phyloP scores from a whole-genome alignment of 2,113 vertebrate genomes.

The Pandion haliaetus region DNA sequence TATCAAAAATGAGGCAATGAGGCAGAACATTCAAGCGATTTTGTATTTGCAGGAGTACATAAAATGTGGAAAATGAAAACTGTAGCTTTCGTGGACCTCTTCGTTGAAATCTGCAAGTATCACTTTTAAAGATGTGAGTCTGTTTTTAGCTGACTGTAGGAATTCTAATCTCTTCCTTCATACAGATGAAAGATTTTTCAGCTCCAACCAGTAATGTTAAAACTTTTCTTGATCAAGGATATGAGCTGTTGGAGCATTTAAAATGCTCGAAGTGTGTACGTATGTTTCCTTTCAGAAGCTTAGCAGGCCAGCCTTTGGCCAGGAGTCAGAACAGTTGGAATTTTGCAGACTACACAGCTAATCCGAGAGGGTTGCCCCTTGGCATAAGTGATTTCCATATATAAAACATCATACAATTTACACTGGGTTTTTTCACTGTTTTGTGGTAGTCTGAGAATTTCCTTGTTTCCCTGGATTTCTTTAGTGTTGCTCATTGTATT shows the following conservation, averaged over 20 bases:
- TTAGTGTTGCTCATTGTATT: not conserved
- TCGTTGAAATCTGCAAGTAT: not conserved
- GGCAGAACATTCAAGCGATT: not conserved
- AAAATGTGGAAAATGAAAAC: not conserved
- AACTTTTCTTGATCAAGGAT: slow-evolving; percentile 16
- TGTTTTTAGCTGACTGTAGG: not conserved
- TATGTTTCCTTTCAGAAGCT: slow-evolving; percentile 61
- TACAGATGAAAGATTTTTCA: slow-evolving; percentile 35
- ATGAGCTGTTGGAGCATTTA: slow-evolving; percentile 43
- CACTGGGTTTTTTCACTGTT: not conserved
- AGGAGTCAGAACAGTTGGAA: slow-evolving; percentile 39
- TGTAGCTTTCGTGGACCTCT: not conserved
- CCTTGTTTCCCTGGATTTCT: not conserved
- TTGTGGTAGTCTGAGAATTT: slow-evolving; percentile 10
- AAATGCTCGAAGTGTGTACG: not conserved
- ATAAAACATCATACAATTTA: not conserved
- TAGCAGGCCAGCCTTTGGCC: slow-evolving; percentile 22
- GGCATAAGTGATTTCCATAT: not conserved
- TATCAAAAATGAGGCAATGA: slow-evolving; percentile 22
- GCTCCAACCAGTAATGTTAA: not conserved
- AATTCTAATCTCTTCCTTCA: slow-evolving; percentile 6
- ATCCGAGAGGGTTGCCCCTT: slow-evolving; percentile 22
- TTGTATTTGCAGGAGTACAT: not conserved
- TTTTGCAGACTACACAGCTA: slow-evolving; percentile 29
- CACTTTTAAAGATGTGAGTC: not conserved